Conservation (phyloP, 2,888 invertebrate genomes). For the Drosophila rubida region DNA sequence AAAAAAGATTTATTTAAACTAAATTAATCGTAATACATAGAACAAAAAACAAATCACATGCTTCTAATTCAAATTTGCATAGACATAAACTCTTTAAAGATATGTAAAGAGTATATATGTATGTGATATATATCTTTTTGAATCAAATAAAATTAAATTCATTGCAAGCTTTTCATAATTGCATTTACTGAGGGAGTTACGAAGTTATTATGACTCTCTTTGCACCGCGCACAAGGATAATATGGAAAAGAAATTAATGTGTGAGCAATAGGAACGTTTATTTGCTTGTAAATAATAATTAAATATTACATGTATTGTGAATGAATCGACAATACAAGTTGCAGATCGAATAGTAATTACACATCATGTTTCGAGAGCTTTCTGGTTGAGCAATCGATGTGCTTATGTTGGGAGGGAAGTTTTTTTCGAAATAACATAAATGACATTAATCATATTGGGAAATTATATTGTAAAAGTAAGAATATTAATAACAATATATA, state of each 20-base stretch:
- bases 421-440: background rate
- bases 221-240: background rate
- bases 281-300: slow-evolving; percentile 28
- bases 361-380: slow-evolving; percentile 23
- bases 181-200: slow-evolving; percentile 67
- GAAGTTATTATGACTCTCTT: slow-evolving; percentile 18
- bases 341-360: slow-evolving; percentile 1
- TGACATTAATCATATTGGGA: background rate
- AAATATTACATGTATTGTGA: slow-evolving; percentile 17
- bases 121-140: background rate
- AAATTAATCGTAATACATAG: slow-evolving; percentile 18
- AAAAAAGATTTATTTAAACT: slow-evolving; percentile 19
- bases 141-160: background rate
- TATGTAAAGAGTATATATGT: background rate
- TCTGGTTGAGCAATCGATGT: slow-evolving; percentile 46
- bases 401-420: background rate
- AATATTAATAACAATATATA: slow-evolving; percentile 15
- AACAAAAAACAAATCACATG: slow-evolving; percentile 31
- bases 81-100: background rate
- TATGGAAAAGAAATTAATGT: slow-evolving; percentile 5
- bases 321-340: slow-evolving; percentile 1
- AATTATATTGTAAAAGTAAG: slow-evolving; percentile 1
- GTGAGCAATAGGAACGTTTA: slow-evolving; percentile 45
- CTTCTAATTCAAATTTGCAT: slow-evolving; percentile 21
- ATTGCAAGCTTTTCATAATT: slow-evolving; percentile 50